Evolutionary conservation across 1,140 invertebrate genomes (phyloP).

Genomic region (Spodoptera litura): DNA sequence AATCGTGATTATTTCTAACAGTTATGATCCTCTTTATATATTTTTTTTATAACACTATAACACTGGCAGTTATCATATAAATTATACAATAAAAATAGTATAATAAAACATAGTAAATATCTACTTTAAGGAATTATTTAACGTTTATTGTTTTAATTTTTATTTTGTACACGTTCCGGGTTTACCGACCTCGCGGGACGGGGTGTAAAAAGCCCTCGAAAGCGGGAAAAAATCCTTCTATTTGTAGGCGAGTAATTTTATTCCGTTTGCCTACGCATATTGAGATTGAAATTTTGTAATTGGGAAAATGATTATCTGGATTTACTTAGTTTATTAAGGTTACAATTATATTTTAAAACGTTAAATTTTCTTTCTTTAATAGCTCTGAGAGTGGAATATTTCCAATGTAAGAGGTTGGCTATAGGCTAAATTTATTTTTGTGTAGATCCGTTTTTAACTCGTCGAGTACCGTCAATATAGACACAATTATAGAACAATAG

Average conservation of each 20-base stretch:
- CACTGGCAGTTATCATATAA: no score
- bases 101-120: background rate
- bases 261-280: background rate
- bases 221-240: conserved; percentile 3
- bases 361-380: background rate
- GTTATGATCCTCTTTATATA: no score
- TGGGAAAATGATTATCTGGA: background rate
- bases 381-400: no score
- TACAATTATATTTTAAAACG: background rate
- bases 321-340: background rate
- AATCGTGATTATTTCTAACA: no score
- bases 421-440: no score
- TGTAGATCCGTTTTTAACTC: no score
- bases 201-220: background rate
- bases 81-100: no score
- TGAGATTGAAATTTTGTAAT: background rate
- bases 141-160: conserved; percentile 27
- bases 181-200: conserved; percentile 5
- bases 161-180: conserved; percentile 18
- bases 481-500: no score
- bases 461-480: no score
- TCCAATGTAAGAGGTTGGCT: no score
- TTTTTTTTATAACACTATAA: no score
- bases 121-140: background rate
- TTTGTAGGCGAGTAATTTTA: background rate